A percentile compares a stretch with the other conserved stretches of the same genome.
These are phyloP conservation scores for Smutsia gigantea DNA, from an alignment of 2,797 vertebrate genomes.

Conservation along the genomic window DNA sequence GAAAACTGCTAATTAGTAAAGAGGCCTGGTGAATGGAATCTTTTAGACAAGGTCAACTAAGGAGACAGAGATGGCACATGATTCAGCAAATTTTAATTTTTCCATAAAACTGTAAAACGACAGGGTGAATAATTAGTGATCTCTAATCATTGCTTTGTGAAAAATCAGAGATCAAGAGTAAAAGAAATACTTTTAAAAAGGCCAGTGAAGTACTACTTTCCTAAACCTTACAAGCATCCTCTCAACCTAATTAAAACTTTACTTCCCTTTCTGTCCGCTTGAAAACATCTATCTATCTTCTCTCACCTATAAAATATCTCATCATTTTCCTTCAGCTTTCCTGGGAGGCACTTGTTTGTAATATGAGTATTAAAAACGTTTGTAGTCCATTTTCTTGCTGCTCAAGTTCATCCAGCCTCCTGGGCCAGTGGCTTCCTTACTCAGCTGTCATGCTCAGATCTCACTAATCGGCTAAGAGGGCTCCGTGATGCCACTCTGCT, in stretches of 20 bases:
- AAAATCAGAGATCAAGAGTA: neutral
- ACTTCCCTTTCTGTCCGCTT: neutral
- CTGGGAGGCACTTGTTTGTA: neutral
- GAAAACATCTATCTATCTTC: neutral
- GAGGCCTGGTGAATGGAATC: neutral
- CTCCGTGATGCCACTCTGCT: neutral
- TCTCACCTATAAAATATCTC: neutral
- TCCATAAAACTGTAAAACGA: neutral
- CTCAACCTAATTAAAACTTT: neutral
- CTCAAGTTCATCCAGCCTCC: neutral
- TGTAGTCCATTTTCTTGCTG: neutral
- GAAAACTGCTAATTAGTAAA: neutral
- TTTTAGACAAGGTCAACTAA: neutral
- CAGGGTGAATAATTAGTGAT: neutral
- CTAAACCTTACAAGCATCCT: neutral
- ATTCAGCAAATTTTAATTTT: conserved; percentile 26
- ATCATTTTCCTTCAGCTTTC: neutral
- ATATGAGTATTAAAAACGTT: neutral
- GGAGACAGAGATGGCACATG: neutral
- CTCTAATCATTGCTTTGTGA: neutral
- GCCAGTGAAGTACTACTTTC: neutral
- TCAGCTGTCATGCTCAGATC: neutral
- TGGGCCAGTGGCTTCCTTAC: neutral
- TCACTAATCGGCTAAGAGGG: neutral
- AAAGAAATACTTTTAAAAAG: neutral